Percentiles rank a stretch among this genome's conserved stretches.
These are phyloP conservation scores for Anthonomus grandis DNA, from an alignment of 1,140 invertebrate species.

Conservation along the genomic window DNA sequence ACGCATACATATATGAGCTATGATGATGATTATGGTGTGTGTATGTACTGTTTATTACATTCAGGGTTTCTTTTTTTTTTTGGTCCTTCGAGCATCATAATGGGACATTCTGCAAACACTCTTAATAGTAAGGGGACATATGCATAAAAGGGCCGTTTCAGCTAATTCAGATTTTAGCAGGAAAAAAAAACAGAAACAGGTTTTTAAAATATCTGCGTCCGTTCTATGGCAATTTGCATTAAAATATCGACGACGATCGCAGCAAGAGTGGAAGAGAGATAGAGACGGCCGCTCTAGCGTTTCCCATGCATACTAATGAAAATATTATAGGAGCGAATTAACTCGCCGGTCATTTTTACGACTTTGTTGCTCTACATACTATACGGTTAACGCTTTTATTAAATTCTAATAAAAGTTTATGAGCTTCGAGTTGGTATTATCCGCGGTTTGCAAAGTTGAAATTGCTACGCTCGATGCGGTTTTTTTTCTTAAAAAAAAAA, in stretches of 20 bases:
- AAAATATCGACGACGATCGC: conserved; percentile 11
- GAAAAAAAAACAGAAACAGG: conserved; percentile 15
- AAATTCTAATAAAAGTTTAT: conserved; percentile 21
- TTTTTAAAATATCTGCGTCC: conserved; percentile 7
- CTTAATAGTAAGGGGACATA: too few relatives aligned
- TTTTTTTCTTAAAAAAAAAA: too few relatives aligned
- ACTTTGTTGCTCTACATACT: too few relatives aligned
- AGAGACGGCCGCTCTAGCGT: conserved; percentile 1
- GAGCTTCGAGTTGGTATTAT: conserved; percentile 1
- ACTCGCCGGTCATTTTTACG: conserved; percentile 19
- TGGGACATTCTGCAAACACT: too few relatives aligned
- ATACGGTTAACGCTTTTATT: conserved; percentile 14
- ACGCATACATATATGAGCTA: too few relatives aligned
- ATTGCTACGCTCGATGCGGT: too few relatives aligned
- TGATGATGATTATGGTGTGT: neutral
- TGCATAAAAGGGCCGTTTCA: too few relatives aligned
- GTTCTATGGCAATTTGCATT: conserved; percentile 12
- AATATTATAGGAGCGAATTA: conserved; percentile 23
- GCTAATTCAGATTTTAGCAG: too few relatives aligned
- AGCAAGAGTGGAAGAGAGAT: too few relatives aligned
- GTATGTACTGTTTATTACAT: too few relatives aligned
- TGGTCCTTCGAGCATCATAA: too few relatives aligned
- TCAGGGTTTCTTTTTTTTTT: too few relatives aligned
- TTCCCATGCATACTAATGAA: conserved; percentile 27
- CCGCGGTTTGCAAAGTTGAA: neutral